These are phyloP conservation scores for Bujurquina vittata DNA, from an alignment of 2,113 vertebrate genomes.

Conservation along the genomic window DNA sequence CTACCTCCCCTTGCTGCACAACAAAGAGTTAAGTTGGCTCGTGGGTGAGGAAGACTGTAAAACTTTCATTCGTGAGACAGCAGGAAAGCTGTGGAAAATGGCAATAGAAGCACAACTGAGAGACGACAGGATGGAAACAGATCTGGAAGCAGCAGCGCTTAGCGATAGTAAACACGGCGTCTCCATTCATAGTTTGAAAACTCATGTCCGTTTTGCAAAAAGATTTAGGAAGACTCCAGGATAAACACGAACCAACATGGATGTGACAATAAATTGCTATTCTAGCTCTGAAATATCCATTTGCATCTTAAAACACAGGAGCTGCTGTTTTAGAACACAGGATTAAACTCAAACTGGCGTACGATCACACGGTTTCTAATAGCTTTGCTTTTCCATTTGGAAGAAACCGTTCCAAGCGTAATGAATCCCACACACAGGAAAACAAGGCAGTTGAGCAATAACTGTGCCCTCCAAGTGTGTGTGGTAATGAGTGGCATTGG, in stretches of 20 bases:
- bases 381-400: slow-evolving; percentile 60
- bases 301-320: slow-evolving; percentile 32
- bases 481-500: slow-evolving; percentile 45
- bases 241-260: slow-evolving; percentile 30
- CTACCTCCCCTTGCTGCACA: slow-evolving; percentile 2
- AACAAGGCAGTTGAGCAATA: slow-evolving; percentile 49
- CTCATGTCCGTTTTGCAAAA: slow-evolving; percentile 36
- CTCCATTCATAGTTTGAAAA: slow-evolving; percentile 47
- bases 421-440: slow-evolving; percentile 64
- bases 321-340: slow-evolving; percentile 28
- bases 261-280: slow-evolving; percentile 51
- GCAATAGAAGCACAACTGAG: slow-evolving; percentile 59
- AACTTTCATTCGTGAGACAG: slow-evolving; percentile 43
- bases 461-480: slow-evolving; percentile 25
- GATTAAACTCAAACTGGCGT: slow-evolving; percentile 48
- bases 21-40: slow-evolving; percentile 44
- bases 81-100: slow-evolving; percentile 76
- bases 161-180: slow-evolving; percentile 66
- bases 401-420: slow-evolving; percentile 47
- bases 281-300: slow-evolving; percentile 42
- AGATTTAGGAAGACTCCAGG: slow-evolving; percentile 33
- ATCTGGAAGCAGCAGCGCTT: slow-evolving; percentile 60
- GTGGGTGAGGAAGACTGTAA: slow-evolving; percentile 46
- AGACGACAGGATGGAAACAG: slow-evolving; percentile 74
- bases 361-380: slow-evolving; percentile 51